These are phyloP conservation scores for Sinhomidia bicolor DNA, from an alignment of 2,888 invertebrate species.

Conservation along the genomic window DNA sequence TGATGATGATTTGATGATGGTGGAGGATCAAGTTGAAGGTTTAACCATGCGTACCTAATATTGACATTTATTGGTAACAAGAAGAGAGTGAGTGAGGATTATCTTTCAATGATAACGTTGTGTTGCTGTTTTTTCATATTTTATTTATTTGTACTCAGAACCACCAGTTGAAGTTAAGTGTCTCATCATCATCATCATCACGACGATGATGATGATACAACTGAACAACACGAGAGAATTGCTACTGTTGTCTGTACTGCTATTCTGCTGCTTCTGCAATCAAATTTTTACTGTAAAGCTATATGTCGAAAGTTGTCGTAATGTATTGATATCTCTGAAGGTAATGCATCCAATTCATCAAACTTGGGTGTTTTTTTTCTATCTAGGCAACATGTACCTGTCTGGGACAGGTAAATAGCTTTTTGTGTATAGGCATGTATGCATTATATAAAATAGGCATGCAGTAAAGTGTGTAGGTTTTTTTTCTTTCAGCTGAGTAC, in stretches of 20 bases:
- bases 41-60: constrained; percentile 45
- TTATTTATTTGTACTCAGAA: neutral
- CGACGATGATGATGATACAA: too few species aligned
- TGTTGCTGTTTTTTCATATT: too few species aligned
- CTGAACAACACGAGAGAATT: constrained; percentile 11
- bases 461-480: constrained; percentile 22
- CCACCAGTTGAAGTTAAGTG: neutral
- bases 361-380: neutral
- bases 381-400: neutral
- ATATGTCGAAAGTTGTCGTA: too few species aligned
- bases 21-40: constrained; percentile 47
- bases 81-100: constrained; percentile 26
- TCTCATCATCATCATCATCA: too few species aligned
- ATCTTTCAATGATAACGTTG: constrained; percentile 25
- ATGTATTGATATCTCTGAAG: neutral
- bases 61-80: constrained; percentile 45
- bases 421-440: neutral
- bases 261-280: constrained; percentile 6
- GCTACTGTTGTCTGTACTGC: neutral
- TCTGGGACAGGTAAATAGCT: neutral
- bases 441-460: too few species aligned
- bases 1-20: constrained; percentile 36
- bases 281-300: too few species aligned
- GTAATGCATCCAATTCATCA: neutral
- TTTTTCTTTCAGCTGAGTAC: constrained; percentile 36